Evolutionary conservation across 2,888 invertebrate genomes (phyloP).

Genomic region (Pristionchus exspectatus): DNA sequence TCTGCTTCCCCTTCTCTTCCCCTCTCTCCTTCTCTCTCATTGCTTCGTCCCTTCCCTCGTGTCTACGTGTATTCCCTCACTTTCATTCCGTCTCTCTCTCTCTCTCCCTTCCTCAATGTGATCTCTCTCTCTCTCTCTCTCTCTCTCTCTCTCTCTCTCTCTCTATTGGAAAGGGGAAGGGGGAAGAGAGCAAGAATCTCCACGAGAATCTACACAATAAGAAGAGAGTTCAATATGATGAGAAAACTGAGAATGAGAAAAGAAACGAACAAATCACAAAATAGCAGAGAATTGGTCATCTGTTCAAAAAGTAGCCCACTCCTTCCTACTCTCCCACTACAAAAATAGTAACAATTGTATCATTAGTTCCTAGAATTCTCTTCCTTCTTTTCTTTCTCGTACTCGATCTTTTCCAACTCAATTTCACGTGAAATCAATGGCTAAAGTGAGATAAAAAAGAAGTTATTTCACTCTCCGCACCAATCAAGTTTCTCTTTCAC

Average conservation of each 20-base stretch:
- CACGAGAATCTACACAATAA: background rate
- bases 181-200: background rate
- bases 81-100: background rate
- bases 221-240: background rate
- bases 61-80: slow-evolving; percentile 1
- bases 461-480: background rate
- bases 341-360: background rate
- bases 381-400: background rate
- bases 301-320: background rate
- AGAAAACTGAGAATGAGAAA: background rate
- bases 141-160: background rate
- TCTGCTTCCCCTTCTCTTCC: background rate
- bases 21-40: background rate
- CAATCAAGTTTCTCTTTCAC: background rate
- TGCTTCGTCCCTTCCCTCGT: background rate
- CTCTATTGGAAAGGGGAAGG: background rate
- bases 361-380: background rate
- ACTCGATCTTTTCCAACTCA: background rate
- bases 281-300: background rate
- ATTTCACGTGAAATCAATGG: background rate
- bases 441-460: background rate
- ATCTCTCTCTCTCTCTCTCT: background rate
- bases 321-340: background rate
- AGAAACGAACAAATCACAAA: background rate
- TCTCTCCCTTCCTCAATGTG: background rate